A percentile compares a stretch with the other conserved stretches of the same genome.
phyloP scores from a whole-genome alignment of 2,888 invertebrate species.

The Rhamnusium bicolor region DNA sequence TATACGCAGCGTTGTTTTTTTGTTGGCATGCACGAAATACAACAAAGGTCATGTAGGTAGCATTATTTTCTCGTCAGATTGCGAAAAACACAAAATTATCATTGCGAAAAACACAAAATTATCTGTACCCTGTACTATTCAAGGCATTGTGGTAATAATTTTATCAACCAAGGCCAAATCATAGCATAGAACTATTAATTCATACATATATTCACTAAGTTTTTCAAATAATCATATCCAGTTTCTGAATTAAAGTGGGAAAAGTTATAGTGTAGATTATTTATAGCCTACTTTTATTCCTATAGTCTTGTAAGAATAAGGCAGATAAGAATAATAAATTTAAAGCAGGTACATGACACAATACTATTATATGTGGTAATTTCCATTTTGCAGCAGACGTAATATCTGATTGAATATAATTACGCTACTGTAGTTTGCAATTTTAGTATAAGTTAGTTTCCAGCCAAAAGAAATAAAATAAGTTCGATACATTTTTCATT shows the following conservation, averaged over 20 bases:
- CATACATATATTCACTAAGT: no score
- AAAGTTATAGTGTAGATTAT: neutral
- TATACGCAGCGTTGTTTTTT: no score
- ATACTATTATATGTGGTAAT: neutral
- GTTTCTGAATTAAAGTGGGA: neutral
- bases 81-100: no score
- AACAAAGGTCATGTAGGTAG: no score
- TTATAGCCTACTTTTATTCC: neutral
- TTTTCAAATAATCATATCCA: no score
- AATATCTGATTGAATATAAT: neutral
- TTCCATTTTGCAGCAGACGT: neutral
- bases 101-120: no score
- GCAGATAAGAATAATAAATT: neutral
- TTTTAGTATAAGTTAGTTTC: neutral
- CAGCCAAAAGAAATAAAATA: neutral
- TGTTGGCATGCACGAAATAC: no score
- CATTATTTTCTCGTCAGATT: no score
- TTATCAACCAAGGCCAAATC: no score
- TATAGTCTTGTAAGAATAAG: neutral
- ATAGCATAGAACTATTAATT: no score
- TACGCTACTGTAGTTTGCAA: neutral
- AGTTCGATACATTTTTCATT: neutral
- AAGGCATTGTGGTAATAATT: no score
- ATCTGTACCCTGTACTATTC: no score
- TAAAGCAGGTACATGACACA: neutral